These are phyloP conservation scores for Netelia virgata DNA, from an alignment of 2,888 invertebrate genomes.

Conservation along the genomic window DNA sequence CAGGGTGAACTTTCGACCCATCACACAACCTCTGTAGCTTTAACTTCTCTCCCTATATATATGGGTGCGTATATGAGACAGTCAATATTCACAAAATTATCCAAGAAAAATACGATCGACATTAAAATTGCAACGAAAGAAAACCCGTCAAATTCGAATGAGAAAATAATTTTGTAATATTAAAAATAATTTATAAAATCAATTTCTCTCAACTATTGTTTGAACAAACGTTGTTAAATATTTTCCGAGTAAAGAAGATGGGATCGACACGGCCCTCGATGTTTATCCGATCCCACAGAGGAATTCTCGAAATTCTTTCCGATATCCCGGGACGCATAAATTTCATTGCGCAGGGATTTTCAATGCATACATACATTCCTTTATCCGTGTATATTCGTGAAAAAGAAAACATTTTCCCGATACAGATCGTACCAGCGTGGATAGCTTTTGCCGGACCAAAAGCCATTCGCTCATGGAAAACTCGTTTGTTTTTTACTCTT, in stretches of 20 bases:
- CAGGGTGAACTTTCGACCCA: not conserved
- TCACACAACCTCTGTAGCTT: not conserved
- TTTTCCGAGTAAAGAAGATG: no score
- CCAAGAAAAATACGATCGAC: no score
- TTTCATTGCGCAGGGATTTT: constrained; percentile 25
- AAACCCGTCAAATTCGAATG: no score
- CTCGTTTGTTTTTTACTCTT: not conserved
- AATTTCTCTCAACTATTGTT: no score
- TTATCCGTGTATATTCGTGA: constrained; percentile 17
- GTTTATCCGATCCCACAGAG: not conserved
- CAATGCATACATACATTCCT: constrained; percentile 51
- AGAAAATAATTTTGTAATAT: no score
- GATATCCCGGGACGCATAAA: constrained; percentile 25
- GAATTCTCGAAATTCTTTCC: constrained; percentile 5
- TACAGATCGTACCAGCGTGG: constrained; percentile 9
- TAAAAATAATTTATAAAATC: no score
- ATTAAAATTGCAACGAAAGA: no score
- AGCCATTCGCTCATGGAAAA: not conserved
- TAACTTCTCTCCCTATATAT: no score
- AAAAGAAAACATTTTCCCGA: constrained; percentile 19
- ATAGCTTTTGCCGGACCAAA: not conserved
- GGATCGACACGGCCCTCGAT: no score
- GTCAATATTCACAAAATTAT: no score
- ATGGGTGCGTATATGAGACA: no score
- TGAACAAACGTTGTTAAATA: no score